Conservation (phyloP, 30 jellyfish, hydroid and myxozoan genomes). For the Mastigias papua region DNA sequence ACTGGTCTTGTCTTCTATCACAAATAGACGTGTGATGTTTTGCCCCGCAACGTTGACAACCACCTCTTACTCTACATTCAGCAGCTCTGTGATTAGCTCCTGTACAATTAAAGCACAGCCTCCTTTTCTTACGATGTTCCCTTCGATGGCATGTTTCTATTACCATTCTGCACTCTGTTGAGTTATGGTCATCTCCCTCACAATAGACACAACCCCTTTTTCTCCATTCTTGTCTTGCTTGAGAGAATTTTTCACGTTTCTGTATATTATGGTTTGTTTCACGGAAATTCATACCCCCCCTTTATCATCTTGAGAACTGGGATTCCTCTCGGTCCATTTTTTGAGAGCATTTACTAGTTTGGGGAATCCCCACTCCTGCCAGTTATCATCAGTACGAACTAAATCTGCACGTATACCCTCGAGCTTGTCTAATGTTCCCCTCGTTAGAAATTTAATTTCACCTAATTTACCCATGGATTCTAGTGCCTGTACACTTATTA, state of each 20-base stretch:
- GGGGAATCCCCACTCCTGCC: constrained; percentile 83
- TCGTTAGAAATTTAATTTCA: constrained; percentile 68
- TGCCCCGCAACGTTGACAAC: constrained; percentile 49
- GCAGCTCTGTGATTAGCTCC: constrained; percentile 65
- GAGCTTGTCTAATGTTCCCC: constrained; percentile 72
- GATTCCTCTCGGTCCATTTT: constrained; percentile 84
- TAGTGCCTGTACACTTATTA: constrained; percentile 71
- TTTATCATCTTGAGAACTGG: constrained; percentile 46
- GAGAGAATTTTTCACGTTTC: constrained; percentile 41
- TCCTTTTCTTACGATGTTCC: constrained; percentile 1
- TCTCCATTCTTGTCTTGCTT: constrained; percentile 39
- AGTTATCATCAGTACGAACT: constrained; percentile 71
- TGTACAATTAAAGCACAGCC: constrained; percentile 74
- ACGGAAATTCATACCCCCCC: constrained; percentile 43
- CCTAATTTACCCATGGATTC: constrained; percentile 78
- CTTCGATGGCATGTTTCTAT: constrained; percentile 4
- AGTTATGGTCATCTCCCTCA: constrained; percentile 9
- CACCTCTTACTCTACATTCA: constrained; percentile 35
- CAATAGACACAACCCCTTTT: constrained; percentile 13
- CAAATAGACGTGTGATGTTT: constrained; percentile 81
- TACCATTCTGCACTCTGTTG: constrained; percentile 5
- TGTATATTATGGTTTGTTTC: constrained; percentile 31
- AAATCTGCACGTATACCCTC: constrained; percentile 76
- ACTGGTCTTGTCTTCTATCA: constrained; percentile 23
- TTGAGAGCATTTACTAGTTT: constrained; percentile 55